Evolutionary conservation across 2,888 invertebrate genomes (phyloP).

Genomic region (Drosophila maculinotata): DNA sequence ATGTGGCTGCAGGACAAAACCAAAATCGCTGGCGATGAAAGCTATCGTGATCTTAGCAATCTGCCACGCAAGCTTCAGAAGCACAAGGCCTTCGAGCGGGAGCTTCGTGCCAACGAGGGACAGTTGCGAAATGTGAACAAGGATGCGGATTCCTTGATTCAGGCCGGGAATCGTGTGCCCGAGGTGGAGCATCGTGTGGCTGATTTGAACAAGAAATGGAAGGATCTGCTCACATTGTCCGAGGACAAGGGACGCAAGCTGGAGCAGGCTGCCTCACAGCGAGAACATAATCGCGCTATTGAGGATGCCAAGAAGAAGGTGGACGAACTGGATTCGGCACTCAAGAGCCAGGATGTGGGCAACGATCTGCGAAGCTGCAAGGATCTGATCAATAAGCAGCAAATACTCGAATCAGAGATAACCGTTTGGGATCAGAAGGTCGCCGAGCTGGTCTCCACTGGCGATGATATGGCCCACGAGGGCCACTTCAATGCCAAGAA

Average conservation of each 20-base stretch:
- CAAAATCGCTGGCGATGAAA: slow-evolving; percentile 96
- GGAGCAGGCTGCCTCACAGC: slow-evolving; percentile 95
- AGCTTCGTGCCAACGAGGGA: slow-evolving; percentile 97
- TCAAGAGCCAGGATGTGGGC: slow-evolving; percentile 93
- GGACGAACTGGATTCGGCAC: slow-evolving; percentile 92
- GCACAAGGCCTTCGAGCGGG: slow-evolving; percentile 98
- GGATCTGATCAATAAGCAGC: slow-evolving; percentile 95
- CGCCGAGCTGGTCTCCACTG: slow-evolving; percentile 90
- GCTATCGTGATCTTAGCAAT: slow-evolving; percentile 95
- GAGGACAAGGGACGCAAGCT: slow-evolving; percentile 89
- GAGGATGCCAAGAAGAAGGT: slow-evolving; percentile 95
- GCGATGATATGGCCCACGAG: slow-evolving; percentile 95
- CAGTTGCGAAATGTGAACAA: slow-evolving; percentile 94
- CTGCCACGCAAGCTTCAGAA: slow-evolving; percentile 96
- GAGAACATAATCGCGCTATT: slow-evolving; percentile 91
- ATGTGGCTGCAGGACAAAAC: slow-evolving; percentile 97
- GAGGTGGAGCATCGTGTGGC: slow-evolving; percentile 89
- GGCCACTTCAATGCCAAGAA: slow-evolving; percentile 97
- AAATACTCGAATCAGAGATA: slow-evolving; percentile 94
- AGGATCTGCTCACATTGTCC: slow-evolving; percentile 89
- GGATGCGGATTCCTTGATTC: slow-evolving; percentile 90
- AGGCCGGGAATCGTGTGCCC: slow-evolving; percentile 89
- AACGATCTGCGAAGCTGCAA: slow-evolving; percentile 96
- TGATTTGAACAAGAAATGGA: slow-evolving; percentile 92
- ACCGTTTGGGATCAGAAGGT: slow-evolving; percentile 93